Percentiles rank a stretch among this genome's conserved stretches.
phyloP scores from a whole-genome alignment of 2,888 invertebrate species.

The Apodemia hepburni region DNA sequence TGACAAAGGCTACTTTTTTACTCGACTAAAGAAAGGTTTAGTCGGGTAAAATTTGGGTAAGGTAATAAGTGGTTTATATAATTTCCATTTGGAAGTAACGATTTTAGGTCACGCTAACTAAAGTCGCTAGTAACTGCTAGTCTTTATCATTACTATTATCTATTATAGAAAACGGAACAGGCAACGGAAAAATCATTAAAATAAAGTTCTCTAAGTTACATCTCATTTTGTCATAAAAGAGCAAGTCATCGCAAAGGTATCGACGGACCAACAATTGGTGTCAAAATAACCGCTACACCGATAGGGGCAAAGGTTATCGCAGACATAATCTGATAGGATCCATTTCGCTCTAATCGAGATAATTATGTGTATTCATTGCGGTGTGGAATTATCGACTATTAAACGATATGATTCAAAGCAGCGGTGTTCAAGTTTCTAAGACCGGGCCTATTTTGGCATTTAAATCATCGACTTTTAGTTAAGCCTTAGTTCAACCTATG shows the following conservation, averaged over 20 bases:
- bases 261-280: background rate
- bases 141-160: too few relatives aligned
- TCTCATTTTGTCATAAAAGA: background rate
- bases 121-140: too few relatives aligned
- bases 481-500: too few relatives aligned
- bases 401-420: background rate
- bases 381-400: background rate
- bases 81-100: too few relatives aligned
- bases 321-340: slow-evolving; percentile 1
- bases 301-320: background rate
- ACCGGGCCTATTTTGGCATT: too few relatives aligned
- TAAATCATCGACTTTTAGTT: too few relatives aligned
- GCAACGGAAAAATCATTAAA: background rate
- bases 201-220: background rate
- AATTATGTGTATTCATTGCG: background rate
- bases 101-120: too few relatives aligned
- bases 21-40: too few relatives aligned
- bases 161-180: too few relatives aligned
- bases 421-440: background rate
- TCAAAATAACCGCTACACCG: slow-evolving; percentile 7
- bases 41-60: too few relatives aligned
- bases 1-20: too few relatives aligned
- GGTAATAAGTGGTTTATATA: too few relatives aligned
- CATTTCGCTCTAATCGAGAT: background rate
- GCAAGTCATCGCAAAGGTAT: background rate